Evolutionary conservation across 2,797 vertebrate species (phyloP).

Genomic region (Sebastolobus altivelis): DNA sequence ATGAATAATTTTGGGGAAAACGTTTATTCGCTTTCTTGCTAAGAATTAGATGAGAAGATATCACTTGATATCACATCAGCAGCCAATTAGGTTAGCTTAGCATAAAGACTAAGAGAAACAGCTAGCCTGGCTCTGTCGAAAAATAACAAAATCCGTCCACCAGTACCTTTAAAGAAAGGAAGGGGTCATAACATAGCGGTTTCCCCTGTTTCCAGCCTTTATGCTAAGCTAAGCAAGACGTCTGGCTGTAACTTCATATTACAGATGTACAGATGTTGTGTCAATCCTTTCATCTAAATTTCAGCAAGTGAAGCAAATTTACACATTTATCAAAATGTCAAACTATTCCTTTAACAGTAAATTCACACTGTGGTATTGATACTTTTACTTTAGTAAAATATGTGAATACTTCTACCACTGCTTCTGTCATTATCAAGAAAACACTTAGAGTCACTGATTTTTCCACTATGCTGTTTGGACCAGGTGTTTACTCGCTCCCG

Average conservation of each 20-base stretch:
- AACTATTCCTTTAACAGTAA: neutral
- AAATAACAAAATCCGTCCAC: neutral
- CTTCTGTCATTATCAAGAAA: neutral
- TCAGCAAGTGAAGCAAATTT: neutral
- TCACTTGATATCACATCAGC: too few relatives aligned
- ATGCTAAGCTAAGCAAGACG: too few relatives aligned
- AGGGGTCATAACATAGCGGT: neutral
- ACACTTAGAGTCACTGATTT: constrained; percentile 23
- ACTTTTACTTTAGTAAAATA: neutral
- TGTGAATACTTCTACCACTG: neutral
- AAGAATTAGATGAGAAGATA: too few relatives aligned
- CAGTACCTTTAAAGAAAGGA: neutral
- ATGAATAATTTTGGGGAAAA: too few relatives aligned
- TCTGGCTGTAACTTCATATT: neutral
- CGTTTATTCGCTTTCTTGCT: too few relatives aligned
- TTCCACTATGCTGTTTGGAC: constrained; percentile 10
- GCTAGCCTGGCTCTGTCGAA: neutral
- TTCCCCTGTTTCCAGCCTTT: neutral
- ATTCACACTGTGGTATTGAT: neutral
- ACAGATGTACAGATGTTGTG: neutral
- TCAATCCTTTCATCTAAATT: neutral
- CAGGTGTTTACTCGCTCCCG: constrained; percentile 50
- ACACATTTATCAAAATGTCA: neutral
- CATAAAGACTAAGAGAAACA: too few relatives aligned
- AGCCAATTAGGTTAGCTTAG: too few relatives aligned